Evolutionary conservation across 2,797 vertebrate genomes (phyloP).

Genomic region (Triplophysa yarkandensis): DNA sequence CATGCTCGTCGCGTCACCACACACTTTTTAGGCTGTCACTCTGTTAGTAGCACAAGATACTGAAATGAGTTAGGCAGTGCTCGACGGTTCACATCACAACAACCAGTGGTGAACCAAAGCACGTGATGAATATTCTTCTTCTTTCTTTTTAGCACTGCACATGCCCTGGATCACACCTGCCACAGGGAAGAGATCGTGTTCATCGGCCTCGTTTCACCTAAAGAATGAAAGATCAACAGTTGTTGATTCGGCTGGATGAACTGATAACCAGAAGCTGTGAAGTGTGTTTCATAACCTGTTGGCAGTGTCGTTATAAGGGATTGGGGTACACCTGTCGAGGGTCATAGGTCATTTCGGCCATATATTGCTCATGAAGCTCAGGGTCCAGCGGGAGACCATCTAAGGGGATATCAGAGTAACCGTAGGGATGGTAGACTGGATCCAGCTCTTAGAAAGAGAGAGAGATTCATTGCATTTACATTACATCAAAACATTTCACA

Average conservation of each 20-base stretch:
- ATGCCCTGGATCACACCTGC: constrained; percentile 8
- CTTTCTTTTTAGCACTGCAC: constrained; percentile 27
- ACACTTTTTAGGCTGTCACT: constrained; percentile 39
- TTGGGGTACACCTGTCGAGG: constrained; percentile 72
- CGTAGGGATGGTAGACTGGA: constrained; percentile 67
- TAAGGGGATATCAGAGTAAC: constrained; percentile 70
- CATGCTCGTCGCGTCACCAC: constrained; percentile 45
- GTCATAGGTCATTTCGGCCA: constrained; percentile 72
- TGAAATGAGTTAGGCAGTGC: constrained; percentile 39
- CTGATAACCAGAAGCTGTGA: constrained; percentile 33
- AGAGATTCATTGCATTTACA: too few species aligned
- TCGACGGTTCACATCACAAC: constrained; percentile 41
- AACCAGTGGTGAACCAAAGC: constrained; percentile 50
- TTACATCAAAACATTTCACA: too few species aligned
- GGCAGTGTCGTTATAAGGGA: constrained; percentile 69
- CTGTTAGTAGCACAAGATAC: constrained; percentile 49
- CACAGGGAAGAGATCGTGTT: constrained; percentile 27
- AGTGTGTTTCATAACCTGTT: constrained; percentile 36
- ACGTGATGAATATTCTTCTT: constrained; percentile 30
- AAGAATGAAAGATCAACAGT: constrained; percentile 35
- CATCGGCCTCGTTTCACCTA: constrained; percentile 27
- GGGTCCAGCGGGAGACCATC: constrained; percentile 69
- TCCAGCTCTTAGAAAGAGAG: constrained; percentile 65
- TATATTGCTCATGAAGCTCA: constrained; percentile 71
- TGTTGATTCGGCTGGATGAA: neutral